These are phyloP conservation scores for Abscondita cerata DNA, from an alignment of 2,888 invertebrate species.

Conservation along the genomic window DNA sequence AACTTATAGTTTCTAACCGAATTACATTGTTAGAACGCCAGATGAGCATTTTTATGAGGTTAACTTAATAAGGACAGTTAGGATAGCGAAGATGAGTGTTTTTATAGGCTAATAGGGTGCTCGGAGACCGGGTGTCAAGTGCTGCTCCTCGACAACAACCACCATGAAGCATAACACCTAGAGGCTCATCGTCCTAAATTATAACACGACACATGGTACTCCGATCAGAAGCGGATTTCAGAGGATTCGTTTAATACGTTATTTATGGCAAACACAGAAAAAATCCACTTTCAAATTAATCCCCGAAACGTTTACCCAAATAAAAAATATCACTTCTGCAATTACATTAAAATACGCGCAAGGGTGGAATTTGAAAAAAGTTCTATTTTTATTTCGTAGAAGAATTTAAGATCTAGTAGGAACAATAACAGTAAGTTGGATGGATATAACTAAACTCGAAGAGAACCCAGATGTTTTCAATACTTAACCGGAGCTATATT, in stretches of 20 bases:
- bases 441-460: conserved; percentile 30
- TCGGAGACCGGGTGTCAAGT: conserved; percentile 33
- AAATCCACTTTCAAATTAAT: background rate
- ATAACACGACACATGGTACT: conserved; percentile 37
- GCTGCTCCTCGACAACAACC: conserved; percentile 24
- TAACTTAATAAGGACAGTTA: conserved; percentile 31
- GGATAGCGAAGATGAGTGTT: conserved; percentile 31
- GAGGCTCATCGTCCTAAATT: conserved; percentile 41
- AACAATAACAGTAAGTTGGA: conserved; percentile 39
- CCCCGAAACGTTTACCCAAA: no score
- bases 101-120: conserved; percentile 30
- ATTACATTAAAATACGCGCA: no score
- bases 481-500: conserved; percentile 32
- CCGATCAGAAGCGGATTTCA: conserved; percentile 29
- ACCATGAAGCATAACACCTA: conserved; percentile 35
- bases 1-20: conserved; percentile 3
- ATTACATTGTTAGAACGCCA: conserved; percentile 18
- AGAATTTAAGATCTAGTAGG: no score
- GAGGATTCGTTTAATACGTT: background rate
- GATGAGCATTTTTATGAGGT: conserved; percentile 27
- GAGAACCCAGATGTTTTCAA: conserved; percentile 38
- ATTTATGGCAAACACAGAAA: conserved; percentile 2
- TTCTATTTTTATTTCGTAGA: conserved; percentile 2
- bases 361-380: no score
- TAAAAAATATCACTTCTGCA: no score